Evolutionary conservation across 2,888 invertebrate species (phyloP).

Genomic region (Agriotes lineatus): DNA sequence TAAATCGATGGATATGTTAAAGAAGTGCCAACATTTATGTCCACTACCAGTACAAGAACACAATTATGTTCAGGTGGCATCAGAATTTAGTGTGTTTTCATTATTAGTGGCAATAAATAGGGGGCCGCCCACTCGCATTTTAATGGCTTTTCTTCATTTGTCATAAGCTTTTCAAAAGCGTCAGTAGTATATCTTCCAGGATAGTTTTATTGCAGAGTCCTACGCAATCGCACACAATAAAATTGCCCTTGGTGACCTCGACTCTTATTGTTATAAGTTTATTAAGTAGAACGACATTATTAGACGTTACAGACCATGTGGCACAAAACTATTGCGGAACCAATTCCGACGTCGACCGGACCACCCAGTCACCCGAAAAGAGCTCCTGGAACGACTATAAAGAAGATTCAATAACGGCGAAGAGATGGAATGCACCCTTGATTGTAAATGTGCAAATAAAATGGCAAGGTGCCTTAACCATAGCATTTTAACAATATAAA

Average conservation of each 20-base stretch:
- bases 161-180: slow-evolving; percentile 29
- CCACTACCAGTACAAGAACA: slow-evolving; percentile 27
- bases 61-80: slow-evolving; percentile 27
- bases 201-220: slow-evolving; percentile 23
- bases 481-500: no score
- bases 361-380: no score
- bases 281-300: slow-evolving; percentile 1
- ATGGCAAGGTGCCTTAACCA: no score
- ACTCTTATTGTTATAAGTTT: slow-evolving; percentile 11
- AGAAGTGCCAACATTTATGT: slow-evolving; percentile 17
- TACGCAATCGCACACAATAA: slow-evolving; percentile 5
- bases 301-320: not conserved
- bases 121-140: slow-evolving; percentile 28
- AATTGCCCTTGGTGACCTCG: slow-evolving; percentile 10
- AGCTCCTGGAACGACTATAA: no score
- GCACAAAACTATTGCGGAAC: not conserved
- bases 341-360: no score
- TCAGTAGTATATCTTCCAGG: slow-evolving; percentile 18
- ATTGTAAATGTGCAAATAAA: no score
- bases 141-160: slow-evolving; percentile 32
- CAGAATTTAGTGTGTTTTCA: slow-evolving; percentile 34
- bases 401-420: no score
- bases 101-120: slow-evolving; percentile 33
- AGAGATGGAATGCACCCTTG: no score
- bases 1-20: not conserved